Base-by-base conservation (phyloP, 92 coral and sea anemone genomes). In the Porites divaricata region DNA sequence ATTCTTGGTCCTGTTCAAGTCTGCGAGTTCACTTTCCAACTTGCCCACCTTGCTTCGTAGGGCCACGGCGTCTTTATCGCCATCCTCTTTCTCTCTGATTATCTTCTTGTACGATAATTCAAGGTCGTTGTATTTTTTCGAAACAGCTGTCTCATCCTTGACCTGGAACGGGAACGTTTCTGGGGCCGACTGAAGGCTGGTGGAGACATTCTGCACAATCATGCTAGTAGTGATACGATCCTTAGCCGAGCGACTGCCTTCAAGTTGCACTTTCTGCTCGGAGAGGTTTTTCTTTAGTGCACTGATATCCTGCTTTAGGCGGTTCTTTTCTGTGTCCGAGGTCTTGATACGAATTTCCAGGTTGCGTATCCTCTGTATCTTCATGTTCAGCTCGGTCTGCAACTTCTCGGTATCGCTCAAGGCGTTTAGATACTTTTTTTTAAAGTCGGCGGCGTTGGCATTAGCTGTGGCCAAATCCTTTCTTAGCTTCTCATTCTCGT, bases 101-200 rank as follows among this genome's bases (percentile, higher is more conserved):
- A 90, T 89, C 79, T 90, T 97, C 92, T 91, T 97, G 83, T 95
- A 89, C 23, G 98, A 89, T 65, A 92, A 86, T 76, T 97, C 98
- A 57, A 97, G 82, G 88, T 95, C 95, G 72, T 92, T 92, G 93
- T 85, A 95, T 63, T 93, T 95, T 90, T 88, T 95, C 66, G 91
- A 81, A 6, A 88, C 80, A 21, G 92, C 91, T 19, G 87, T 81
- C 71, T 91, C 90, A 83, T 89, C 96, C 63, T 73, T 90, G 45
- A 35, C 45, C 45, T 35, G 45, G 79, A 93, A 91, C 67, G 85
- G 72, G 77, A 87, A 83, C 69, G 74, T 76, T 10, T 86, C 91
- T 66, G 98, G 96, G 50, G 99, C 97, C 16, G 98, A 95, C 78
- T 97, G 98, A 9, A 97, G 90, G 54, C 92, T 95, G 19, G 67